Conservation (phyloP, 1,140 invertebrate species). For the Drosophila sp. region DNA sequence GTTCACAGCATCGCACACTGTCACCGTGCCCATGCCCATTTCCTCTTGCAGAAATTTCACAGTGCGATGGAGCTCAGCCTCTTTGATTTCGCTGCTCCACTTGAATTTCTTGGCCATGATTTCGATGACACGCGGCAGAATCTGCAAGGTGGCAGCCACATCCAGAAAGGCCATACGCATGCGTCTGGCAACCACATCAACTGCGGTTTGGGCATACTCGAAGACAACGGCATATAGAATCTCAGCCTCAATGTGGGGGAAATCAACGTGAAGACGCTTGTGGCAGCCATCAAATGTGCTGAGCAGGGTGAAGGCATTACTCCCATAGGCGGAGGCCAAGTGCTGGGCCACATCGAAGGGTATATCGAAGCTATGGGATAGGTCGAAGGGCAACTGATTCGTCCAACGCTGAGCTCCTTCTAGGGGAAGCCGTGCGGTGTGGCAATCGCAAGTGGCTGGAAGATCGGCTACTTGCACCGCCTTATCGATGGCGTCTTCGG, state of each 20-base stretch:
- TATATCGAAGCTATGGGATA: constrained; percentile 13
- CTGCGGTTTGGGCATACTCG: constrained; percentile 23
- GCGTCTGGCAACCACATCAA: constrained; percentile 24
- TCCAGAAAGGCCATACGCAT: constrained; percentile 27
- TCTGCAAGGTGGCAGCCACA: constrained; percentile 23
- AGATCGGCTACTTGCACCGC: constrained; percentile 1
- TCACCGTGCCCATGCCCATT: constrained; percentile 36
- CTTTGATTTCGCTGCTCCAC: not conserved
- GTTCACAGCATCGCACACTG: not conserved
- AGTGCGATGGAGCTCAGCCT: not conserved
- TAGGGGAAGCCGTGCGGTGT: constrained; percentile 1
- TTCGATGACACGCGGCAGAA: constrained; percentile 24
- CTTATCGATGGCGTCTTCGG: constrained; percentile 22
- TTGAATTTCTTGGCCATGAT: constrained; percentile 17
- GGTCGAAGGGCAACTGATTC: constrained; percentile 1
- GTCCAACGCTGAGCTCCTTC: constrained; percentile 5
- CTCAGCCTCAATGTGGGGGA: constrained; percentile 32
- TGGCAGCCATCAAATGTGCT: constrained; percentile 7
- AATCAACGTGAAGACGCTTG: not conserved
- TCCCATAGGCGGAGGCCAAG: constrained; percentile 19
- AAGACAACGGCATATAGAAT: constrained; percentile 13
- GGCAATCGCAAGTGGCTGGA: not conserved
- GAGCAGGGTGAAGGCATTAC: constrained; percentile 20
- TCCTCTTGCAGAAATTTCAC: constrained; percentile 14
- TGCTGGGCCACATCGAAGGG: constrained; percentile 23